Base-by-base conservation (phyloP, 2,888 invertebrate genomes). In the Drosophila rellima region DNA sequence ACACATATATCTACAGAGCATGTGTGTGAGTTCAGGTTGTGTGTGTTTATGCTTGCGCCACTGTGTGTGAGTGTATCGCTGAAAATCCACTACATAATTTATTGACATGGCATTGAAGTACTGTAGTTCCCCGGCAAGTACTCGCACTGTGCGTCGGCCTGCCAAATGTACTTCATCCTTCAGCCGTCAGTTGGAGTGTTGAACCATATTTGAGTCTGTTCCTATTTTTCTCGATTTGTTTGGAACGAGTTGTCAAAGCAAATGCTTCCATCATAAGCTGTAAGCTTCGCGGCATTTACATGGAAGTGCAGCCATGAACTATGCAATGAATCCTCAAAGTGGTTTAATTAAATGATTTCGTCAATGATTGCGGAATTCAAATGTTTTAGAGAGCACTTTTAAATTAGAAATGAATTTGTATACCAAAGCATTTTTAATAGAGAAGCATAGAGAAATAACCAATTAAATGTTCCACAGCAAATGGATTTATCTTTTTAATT, bases 11-110 rank as follows among this genome's bases (percentile, higher is more conserved):
- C 17, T 57, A 33, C 11, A 35, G 5, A 35, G 7, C 35, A 33
- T 13, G 33, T 33, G 33, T 26, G 45, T 13, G 18, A 10, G 55
- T 63, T 56, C 69, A 74, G 74, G 74, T 78, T 78, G 45, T 48
- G 59, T 63, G 37, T 63, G 33, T 65, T 69, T 65, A 51, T 73
- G 33, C 66, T 44, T 57, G 37, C n/a, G n/a, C n/a, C n/a, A n/a
- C n/a, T 17, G 17, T 62, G 55, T 51, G 18, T 39, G 35, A 37
- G 45, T 68, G 70, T 67, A 52, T 65, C 54, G 62, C 75, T 63
- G 64, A 70, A 86, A 83, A 83, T 84, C 82, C 87, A 87, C 84
- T 88, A 63, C 83, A 87, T 83, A 87, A 83, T 88, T 88, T 88
- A 83, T 83, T 81, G 89, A 71, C 75, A 78, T 84, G 68, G 40